A percentile compares a stretch with the other conserved stretches of the same genome.
These are phyloP conservation scores for Seira musarum DNA, from an alignment of 2,888 invertebrate species.

Conservation along the genomic window DNA sequence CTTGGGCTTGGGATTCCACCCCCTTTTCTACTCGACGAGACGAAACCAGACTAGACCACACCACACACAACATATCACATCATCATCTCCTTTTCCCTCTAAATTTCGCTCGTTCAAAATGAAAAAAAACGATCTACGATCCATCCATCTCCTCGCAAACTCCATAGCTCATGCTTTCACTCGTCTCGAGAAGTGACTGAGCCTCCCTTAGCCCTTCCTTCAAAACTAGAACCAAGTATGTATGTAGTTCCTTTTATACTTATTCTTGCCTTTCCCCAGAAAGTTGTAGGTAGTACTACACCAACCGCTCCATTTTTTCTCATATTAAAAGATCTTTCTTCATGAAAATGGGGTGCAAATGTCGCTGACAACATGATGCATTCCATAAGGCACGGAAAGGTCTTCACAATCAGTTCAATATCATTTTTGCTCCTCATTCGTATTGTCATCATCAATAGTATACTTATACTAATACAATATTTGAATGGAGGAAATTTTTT, in stretches of 20 bases:
- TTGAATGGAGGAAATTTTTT: too few relatives aligned
- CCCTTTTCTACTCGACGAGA: slow-evolving; percentile 66
- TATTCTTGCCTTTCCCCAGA: slow-evolving; percentile 51
- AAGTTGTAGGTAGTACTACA: too few relatives aligned
- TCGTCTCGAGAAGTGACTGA: slow-evolving; percentile 37
- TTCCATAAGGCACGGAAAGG: slow-evolving; percentile 49
- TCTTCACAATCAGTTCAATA: slow-evolving; percentile 22
- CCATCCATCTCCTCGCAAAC: slow-evolving; percentile 20
- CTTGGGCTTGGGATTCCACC: slow-evolving; percentile 53
- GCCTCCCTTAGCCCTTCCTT: slow-evolving; percentile 57
- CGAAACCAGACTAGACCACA: background rate
- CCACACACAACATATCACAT: slow-evolving; percentile 37
- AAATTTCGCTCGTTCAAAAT: slow-evolving; percentile 27
- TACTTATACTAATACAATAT: too few relatives aligned
- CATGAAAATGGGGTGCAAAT: slow-evolving; percentile 18
- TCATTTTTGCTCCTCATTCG: too few relatives aligned
- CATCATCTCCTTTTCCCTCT: slow-evolving; percentile 41
- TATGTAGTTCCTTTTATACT: too few relatives aligned
- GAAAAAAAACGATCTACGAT: slow-evolving; percentile 26
- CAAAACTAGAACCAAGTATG: background rate
- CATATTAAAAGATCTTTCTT: background rate
- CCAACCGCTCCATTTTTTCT: background rate
- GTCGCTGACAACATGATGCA: slow-evolving; percentile 46
- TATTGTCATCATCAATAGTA: slow-evolving; percentile 36
- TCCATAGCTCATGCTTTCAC: slow-evolving; percentile 36